Percentiles rank a stretch among this genome's conserved stretches.
phyloP scores from a whole-genome alignment of 2,797 vertebrate genomes.

The Sphenodon punctatus region DNA sequence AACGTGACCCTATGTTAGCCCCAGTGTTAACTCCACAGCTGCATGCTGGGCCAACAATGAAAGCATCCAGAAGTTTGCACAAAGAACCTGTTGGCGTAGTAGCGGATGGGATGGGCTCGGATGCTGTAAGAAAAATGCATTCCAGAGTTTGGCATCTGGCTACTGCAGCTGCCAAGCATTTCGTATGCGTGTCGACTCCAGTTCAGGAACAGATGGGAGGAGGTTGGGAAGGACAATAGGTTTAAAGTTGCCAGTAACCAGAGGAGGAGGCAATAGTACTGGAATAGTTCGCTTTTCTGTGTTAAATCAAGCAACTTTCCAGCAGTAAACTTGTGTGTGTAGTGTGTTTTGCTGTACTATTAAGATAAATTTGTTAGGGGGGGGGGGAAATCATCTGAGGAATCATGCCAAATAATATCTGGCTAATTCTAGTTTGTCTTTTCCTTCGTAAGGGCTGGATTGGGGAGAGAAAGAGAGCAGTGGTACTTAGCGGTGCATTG shows the following conservation, averaged over 20 bases:
- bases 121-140: neutral
- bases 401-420: too few species aligned
- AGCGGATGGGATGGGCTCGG: rapidly evolving
- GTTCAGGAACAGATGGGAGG: neutral
- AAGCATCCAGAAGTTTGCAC: neutral
- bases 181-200: neutral
- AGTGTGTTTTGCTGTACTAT: neutral
- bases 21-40: rapidly evolving
- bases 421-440: too few species aligned
- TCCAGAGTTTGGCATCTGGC: neutral
- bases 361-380: neutral
- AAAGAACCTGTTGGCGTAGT: neutral
- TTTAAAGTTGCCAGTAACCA: rapidly evolving
- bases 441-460: too few species aligned
- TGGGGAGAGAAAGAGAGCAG: too few species aligned
- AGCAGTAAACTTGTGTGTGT: neutral
- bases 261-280: neutral
- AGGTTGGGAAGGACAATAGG: neutral
- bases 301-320: neutral
- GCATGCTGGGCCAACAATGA: neutral
- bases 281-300: neutral
- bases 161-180: neutral
- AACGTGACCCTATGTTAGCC: neutral
- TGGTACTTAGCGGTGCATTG: too few species aligned
- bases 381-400: too few species aligned